Conservation (phyloP, 2,113 vertebrate species). For the Datnioides undecimradiatus region DNA sequence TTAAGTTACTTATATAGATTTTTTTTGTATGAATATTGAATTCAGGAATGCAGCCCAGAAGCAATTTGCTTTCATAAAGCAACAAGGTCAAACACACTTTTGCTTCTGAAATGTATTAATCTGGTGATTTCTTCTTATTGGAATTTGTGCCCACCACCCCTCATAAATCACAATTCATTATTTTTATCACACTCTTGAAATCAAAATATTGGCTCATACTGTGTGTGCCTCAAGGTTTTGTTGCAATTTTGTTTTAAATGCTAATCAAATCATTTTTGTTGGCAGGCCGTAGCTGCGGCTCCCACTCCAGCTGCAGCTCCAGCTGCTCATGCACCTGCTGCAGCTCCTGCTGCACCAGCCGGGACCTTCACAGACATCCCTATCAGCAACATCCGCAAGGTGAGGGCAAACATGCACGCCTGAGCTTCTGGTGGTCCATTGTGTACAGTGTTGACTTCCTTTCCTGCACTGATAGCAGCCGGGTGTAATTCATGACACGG, state of each 20-base stretch:
- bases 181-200: not conserved
- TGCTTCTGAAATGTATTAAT: not conserved
- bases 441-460: not conserved
- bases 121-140: not conserved
- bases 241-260: not conserved
- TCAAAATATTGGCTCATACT: not conserved
- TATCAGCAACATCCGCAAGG: conserved; percentile 95
- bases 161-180: too few relatives aligned
- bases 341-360: conserved; percentile 79
- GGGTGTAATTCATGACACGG: not conserved
- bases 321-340: conserved; percentile 55
- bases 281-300: conserved; percentile 52
- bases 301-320: conserved; percentile 68
- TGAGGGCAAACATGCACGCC: conserved; percentile 74
- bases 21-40: not conserved
- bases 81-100: not conserved
- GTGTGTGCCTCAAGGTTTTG: not conserved
- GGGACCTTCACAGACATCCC: conserved; percentile 96
- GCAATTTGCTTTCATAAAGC: not conserved
- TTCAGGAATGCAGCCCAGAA: not conserved
- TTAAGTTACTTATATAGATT: not conserved
- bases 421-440: not conserved
- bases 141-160: too few relatives aligned
- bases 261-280: not conserved
- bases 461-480: not conserved